phyloP scores from a whole-genome alignment of 2,797 vertebrate genomes.

The Pseudotriccus pelzelni region DNA sequence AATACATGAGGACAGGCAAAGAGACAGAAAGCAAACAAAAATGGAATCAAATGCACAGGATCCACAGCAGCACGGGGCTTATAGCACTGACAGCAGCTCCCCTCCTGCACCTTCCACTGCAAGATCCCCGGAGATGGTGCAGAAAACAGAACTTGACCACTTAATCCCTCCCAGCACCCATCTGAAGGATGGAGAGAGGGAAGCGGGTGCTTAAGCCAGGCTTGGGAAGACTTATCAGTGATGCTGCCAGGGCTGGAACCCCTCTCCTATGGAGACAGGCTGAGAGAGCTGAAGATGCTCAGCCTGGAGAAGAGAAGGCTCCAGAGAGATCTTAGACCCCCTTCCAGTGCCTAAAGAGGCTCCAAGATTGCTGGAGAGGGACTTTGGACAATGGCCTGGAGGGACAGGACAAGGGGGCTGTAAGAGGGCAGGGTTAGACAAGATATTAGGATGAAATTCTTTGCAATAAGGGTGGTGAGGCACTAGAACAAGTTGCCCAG shows the following conservation, averaged over 20 bases:
- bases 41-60: neutral
- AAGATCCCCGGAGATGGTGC: neutral
- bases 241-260: neutral
- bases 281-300: neutral
- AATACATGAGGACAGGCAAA: neutral
- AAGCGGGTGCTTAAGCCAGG: neutral
- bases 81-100: neutral
- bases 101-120: neutral
- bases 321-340: neutral
- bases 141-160: neutral
- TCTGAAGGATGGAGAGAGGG: neutral
- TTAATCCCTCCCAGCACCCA: neutral
- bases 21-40: constrained; percentile 25
- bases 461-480: neutral
- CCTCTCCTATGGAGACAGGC: neutral
- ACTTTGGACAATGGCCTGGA: neutral
- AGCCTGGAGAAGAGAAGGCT: neutral
- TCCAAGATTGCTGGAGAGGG: neutral
- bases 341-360: accelerated
- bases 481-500: neutral
- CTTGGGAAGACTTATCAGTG: accelerated
- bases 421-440: neutral
- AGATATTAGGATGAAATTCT: neutral
- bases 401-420: neutral
- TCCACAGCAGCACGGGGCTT: neutral